These are phyloP conservation scores for Allophyes oxyacanthae DNA, from an alignment of 2,888 invertebrate genomes.

Conservation along the genomic window DNA sequence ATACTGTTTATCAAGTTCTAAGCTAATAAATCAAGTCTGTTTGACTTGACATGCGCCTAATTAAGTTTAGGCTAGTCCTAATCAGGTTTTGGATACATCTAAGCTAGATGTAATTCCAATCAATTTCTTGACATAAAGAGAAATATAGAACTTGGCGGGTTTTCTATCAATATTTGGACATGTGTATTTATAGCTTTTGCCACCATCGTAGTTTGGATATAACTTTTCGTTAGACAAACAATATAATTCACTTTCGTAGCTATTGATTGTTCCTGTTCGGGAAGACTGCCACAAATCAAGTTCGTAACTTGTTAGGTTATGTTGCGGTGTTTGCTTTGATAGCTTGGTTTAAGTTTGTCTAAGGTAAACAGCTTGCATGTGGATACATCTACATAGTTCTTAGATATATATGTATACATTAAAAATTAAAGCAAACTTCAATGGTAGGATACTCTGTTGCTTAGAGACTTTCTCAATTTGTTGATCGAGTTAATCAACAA, in stretches of 20 bases:
- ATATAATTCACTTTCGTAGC: conserved; percentile 43
- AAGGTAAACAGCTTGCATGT: neutral
- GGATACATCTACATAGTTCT: neutral
- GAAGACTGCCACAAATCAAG: conserved; percentile 28
- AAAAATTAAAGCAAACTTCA: neutral
- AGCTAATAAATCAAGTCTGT: conserved; percentile 16
- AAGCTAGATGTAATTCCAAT: conserved; percentile 5
- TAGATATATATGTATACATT: neutral
- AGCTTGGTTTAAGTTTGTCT: conserved; percentile 13
- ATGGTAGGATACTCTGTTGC: neutral
- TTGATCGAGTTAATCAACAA: no score
- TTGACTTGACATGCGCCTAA: conserved; percentile 15
- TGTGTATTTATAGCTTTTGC: conserved; percentile 15
- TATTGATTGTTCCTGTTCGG: conserved; percentile 37
- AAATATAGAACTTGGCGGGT: conserved; percentile 1
- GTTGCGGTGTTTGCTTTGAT: conserved; percentile 22
- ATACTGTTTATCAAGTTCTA: conserved; percentile 3
- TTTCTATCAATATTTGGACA: conserved; percentile 4
- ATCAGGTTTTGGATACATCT: conserved; percentile 6
- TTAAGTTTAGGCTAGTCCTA: conserved; percentile 16
- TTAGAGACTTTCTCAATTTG: no score
- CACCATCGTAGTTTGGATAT: conserved; percentile 14
- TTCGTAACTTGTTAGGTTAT: conserved; percentile 30
- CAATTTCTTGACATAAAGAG: neutral
- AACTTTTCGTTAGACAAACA: conserved; percentile 41